Evolutionary conservation across 2,888 invertebrate genomes (phyloP).

Genomic region (Serrognathus titanus): DNA sequence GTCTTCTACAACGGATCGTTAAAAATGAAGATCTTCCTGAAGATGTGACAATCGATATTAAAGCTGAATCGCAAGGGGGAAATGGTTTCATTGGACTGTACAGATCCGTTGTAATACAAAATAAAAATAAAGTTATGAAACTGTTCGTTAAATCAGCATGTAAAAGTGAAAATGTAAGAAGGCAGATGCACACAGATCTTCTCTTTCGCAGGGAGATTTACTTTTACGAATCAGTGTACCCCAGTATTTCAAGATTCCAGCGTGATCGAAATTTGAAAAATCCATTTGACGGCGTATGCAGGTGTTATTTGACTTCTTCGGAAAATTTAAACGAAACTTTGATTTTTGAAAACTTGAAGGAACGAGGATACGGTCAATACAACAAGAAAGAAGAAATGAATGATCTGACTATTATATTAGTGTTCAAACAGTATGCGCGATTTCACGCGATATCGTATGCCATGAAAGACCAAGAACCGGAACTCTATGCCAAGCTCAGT

Average conservation of each 20-base stretch:
- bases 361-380: slow-evolving; percentile 29
- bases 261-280: not conserved
- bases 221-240: not conserved
- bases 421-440: slow-evolving; percentile 34
- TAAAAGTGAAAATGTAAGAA: slow-evolving; percentile 11
- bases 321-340: slow-evolving; percentile 25
- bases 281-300: not conserved
- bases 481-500: slow-evolving; percentile 24
- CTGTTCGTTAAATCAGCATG: slow-evolving; percentile 20
- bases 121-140: slow-evolving; percentile 15
- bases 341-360: slow-evolving; percentile 33
- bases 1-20: too few relatives aligned
- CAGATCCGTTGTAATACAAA: slow-evolving; percentile 10
- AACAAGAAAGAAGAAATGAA: slow-evolving; percentile 32
- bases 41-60: not conserved
- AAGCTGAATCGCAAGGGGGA: slow-evolving; percentile 14
- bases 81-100: slow-evolving; percentile 18
- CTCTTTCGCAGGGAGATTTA: not conserved
- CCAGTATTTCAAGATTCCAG: not conserved
- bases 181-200: not conserved
- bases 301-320: slow-evolving; percentile 17
- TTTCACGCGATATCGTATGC: slow-evolving; percentile 37
- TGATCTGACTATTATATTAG: slow-evolving; percentile 29
- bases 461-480: slow-evolving; percentile 30
- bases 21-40: too few relatives aligned